Evolutionary conservation across 2,797 vertebrate genomes (phyloP).

Genomic region (Allobates femoralis): DNA sequence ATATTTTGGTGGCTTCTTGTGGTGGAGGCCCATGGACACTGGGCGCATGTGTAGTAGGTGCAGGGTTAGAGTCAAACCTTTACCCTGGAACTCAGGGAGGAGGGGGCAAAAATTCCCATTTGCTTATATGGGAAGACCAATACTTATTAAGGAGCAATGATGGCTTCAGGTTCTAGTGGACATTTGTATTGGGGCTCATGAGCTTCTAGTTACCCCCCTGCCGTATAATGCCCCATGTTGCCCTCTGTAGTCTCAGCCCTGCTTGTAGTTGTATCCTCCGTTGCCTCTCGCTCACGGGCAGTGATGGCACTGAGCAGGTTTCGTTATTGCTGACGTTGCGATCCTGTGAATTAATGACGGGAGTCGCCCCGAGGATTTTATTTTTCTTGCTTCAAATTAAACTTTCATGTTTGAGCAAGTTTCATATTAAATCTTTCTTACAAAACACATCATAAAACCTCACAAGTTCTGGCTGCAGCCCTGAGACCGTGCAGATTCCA

Average conservation of each 20-base stretch:
- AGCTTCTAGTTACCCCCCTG: too few relatives aligned
- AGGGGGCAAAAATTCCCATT: too few relatives aligned
- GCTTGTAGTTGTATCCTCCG: background rate
- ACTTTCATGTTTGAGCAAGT: constrained; percentile 30
- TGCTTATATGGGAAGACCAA: too few relatives aligned
- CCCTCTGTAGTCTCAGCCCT: background rate
- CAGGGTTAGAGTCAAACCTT: too few relatives aligned
- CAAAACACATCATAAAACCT: constrained; percentile 37
- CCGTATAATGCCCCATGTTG: background rate
- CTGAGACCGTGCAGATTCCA: background rate
- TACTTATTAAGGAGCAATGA: too few relatives aligned
- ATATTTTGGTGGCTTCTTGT: background rate
- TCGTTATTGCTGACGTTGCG: constrained; percentile 24
- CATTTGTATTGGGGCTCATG: too few relatives aligned
- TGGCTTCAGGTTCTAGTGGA: too few relatives aligned
- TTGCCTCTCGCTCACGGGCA: background rate
- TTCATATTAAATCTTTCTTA: constrained; percentile 8
- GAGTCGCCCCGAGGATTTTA: constrained; percentile 30
- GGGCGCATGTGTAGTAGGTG: too few relatives aligned
- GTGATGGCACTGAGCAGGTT: background rate
- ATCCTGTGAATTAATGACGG: constrained; percentile 17
- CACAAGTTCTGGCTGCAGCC: background rate
- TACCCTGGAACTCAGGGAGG: too few relatives aligned
- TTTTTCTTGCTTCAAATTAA: constrained; percentile 30
- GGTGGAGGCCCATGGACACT: background rate